Evolutionary conservation across 2,888 invertebrate genomes (phyloP).

Genomic region (Syrphus vitripennis): DNA sequence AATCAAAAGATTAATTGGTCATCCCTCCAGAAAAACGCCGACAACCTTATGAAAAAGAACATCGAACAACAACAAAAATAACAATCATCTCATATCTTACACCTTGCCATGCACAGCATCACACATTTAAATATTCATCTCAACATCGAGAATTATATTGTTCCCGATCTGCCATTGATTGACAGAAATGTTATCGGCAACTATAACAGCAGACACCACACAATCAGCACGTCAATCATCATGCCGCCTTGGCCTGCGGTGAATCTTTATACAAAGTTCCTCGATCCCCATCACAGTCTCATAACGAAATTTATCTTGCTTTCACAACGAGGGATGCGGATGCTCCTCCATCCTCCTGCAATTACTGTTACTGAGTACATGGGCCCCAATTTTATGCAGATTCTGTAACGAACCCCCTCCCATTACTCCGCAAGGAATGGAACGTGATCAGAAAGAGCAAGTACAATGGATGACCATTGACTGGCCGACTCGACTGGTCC

Average conservation of each 20-base stretch:
- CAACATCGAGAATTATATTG: conserved; percentile 14
- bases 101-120: conserved; percentile 14
- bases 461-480: conserved; percentile 19
- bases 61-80: conserved; percentile 14
- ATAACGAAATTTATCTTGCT: not conserved
- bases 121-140: conserved; percentile 43
- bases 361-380: conserved; percentile 34
- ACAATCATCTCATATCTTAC: conserved; percentile 26
- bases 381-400: conserved; percentile 44
- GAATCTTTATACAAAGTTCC: not conserved
- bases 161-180: conserved; percentile 43
- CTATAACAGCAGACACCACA: not conserved
- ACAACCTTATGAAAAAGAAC: not conserved
- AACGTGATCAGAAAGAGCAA: conserved; percentile 62
- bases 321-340: not conserved
- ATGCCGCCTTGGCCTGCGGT: conserved; percentile 20
- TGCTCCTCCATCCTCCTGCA: conserved; percentile 21
- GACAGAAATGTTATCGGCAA: conserved; percentile 62
- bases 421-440: conserved; percentile 1
- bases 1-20: not conserved
- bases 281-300: not conserved
- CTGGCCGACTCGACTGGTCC: not conserved
- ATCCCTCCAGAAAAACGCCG: not conserved
- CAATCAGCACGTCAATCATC: conserved; percentile 54
- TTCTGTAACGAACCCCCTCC: conserved; percentile 26